Evolutionary conservation across 1,140 invertebrate genomes (phyloP), one percentile per base, ranked within the genome.

Genomic region (Meteorus sp.): DNA sequence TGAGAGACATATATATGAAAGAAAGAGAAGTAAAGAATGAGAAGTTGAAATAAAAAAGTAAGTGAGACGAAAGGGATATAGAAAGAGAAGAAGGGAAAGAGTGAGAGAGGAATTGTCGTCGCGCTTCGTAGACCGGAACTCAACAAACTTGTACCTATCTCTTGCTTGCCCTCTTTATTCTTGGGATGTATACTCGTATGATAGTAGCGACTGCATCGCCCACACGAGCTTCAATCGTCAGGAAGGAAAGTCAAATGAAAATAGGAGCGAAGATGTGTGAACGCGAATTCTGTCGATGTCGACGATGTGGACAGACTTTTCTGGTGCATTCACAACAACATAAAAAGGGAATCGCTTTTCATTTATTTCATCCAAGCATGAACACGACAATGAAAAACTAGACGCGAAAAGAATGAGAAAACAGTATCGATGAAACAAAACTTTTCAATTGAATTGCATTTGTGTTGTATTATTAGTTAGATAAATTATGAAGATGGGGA

Each of bases 101-200:
- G 62, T 63, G 58, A 37, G 20, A n/a, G 15, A 29, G 53, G 22
- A 19, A 22, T 33, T 61, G 62, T 63, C 69, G 66, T 70, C 61
- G 66, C 58, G 66, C 63, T 68, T 60, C 65, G 60, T 57, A 65
- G 65, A 68, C 69, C 66, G 66, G 63, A 68, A 70, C 65, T 62
- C 56, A 41, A 47, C 48, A 23, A 29, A 50, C 48, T 37, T 6
- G 27, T 27, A 27, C 7, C 11, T 52, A 15, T 52, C 27, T 37
- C 17, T 23, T 15, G 43, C 25, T 52, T 43, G 15, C 3, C 4
- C 8, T 41, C 22, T 35, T 31, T 54, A 19, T 41, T n/a, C 7
- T 25, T 43, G 29, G n/a, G 53, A 47, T n/a, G n/a, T n/a, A n/a
- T n/a, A n/a, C n/a, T n/a, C n/a, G n/a, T n/a, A n/a, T n/a, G n/a